phyloP scores from a whole-genome alignment of 37 sponge, comb jelly and placozoan species.

The Theonella swinhoei region DNA sequence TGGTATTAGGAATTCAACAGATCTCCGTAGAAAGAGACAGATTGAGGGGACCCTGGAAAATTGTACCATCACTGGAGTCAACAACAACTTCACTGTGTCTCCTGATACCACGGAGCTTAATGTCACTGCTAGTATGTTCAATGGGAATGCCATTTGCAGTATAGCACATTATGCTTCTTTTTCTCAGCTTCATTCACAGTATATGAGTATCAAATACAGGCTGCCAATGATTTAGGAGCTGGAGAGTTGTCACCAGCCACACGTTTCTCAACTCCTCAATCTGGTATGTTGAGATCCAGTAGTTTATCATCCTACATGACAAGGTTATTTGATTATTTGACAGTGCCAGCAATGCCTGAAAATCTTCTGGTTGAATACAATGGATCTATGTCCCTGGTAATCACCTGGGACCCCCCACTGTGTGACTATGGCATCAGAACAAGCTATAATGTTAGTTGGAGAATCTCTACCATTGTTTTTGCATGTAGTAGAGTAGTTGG shows the following conservation, averaged over 20 bases:
- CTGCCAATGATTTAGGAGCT: constrained; percentile 20
- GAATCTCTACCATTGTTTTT: not conserved
- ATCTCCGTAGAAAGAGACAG: not conserved
- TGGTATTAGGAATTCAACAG: not conserved
- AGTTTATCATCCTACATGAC: not conserved
- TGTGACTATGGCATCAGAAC: constrained; percentile 42
- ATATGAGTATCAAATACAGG: constrained; percentile 38
- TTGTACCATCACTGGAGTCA: not conserved
- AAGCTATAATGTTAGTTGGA: constrained; percentile 16
- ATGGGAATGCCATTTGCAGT: too few species aligned
- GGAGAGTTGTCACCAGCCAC: constrained; percentile 18
- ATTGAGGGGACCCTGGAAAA: not conserved
- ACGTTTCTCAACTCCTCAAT: constrained; percentile 23
- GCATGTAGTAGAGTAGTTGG: too few species aligned
- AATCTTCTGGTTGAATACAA: constrained; percentile 2
- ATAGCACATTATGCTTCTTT: too few species aligned
- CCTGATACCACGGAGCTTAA: too few species aligned
- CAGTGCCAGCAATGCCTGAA: constrained; percentile 19
- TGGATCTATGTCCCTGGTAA: constrained; percentile 2
- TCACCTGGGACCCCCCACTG: constrained; percentile 32
- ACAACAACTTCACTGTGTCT: too few species aligned
- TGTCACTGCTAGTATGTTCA: too few species aligned
- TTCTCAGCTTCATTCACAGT: constrained; percentile 47
- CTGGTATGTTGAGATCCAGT: too few species aligned
- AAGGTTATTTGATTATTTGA: not conserved